Evolutionary conservation across 1,140 invertebrate species (phyloP).

Genomic region (Linepithema humile): DNA sequence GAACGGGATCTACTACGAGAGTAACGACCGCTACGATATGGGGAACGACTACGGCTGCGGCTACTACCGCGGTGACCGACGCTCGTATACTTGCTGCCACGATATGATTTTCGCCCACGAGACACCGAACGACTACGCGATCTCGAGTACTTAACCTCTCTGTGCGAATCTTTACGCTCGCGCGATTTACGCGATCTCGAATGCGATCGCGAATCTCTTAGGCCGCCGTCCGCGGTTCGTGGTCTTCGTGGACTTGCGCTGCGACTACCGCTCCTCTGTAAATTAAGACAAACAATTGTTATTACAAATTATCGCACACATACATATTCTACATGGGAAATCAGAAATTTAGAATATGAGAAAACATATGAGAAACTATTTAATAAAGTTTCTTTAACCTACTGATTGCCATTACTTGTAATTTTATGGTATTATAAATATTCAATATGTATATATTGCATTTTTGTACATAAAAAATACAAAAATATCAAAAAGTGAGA

Average conservation of each 20-base stretch:
- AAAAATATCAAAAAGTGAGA: too few relatives aligned
- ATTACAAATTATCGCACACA: neutral
- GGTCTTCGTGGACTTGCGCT: slow-evolving; percentile 78
- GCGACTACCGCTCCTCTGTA: slow-evolving; percentile 78
- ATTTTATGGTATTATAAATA: too few relatives aligned
- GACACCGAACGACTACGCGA: slow-evolving; percentile 80
- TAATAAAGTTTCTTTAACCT: too few relatives aligned
- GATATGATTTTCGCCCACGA: slow-evolving; percentile 78
- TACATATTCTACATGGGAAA: too few relatives aligned
- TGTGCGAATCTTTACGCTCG: slow-evolving; percentile 77
- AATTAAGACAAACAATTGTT: slow-evolving; percentile 11
- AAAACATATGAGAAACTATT: too few relatives aligned
- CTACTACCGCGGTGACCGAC: slow-evolving; percentile 76
- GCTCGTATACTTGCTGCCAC: slow-evolving; percentile 77
- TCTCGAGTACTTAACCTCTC: slow-evolving; percentile 79
- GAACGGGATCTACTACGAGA: slow-evolving; percentile 85
- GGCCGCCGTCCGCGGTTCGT: slow-evolving; percentile 72
- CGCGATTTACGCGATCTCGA: slow-evolving; percentile 79
- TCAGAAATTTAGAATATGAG: too few relatives aligned
- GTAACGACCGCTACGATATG: slow-evolving; percentile 82
- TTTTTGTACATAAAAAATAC: too few relatives aligned
- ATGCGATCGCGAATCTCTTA: slow-evolving; percentile 79
- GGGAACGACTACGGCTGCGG: slow-evolving; percentile 84
- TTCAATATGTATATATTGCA: too few relatives aligned
- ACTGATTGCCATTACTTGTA: too few relatives aligned